Evolutionary conservation across 2,888 invertebrate species (phyloP), one percentile per base, ranked within the genome.

Genomic region (Coenonympha glycerion): DNA sequence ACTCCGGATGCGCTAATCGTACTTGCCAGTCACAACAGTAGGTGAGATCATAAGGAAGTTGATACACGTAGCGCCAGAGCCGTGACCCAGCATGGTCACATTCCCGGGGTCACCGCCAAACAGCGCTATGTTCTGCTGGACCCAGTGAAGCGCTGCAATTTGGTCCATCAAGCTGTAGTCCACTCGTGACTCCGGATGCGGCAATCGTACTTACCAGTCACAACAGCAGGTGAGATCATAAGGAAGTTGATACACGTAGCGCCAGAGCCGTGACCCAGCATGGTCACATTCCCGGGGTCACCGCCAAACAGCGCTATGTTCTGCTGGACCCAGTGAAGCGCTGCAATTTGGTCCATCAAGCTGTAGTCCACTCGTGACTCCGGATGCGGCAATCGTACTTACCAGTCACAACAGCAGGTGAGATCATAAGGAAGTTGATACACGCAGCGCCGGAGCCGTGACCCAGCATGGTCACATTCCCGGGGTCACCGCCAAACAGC

Each of bases 371-470:
- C n/a, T n/a, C n/a, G n/a, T n/a, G n/a, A n/a, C n/a, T n/a, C n/a
- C n/a, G n/a, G n/a, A n/a, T n/a, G n/a, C n/a, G n/a, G n/a, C n/a
- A n/a, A n/a, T n/a, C 3, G 3, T 47, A 47, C 71, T 68, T 59
- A 91, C 91, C 91, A 58, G 89, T 90, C 73, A 92, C 91, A 58
- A 98, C 96, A 41, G 97, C 96, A 0, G 98, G 97, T 6, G 98
- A 98, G 54, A 98, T 95, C 93, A 98, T 96, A 36, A 99, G 91
- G 71, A 98, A 95, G 80, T 99, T 97, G 61, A 99, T 98, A 72
- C 98, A 95, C 0, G 98, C 97, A 0, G 98, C 99, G 0, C 99
- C 99, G 1, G 97, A 95, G 0, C 98, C 98, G 71, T 99, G 98
- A 0, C 99, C 98, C 57, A 97, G 91, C 70, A 99, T 89, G 0